Percentiles rank a stretch among this genome's conserved stretches.
These are phyloP conservation scores for Crioceris asparagi DNA, from an alignment of 2,888 invertebrate species.

Conservation along the genomic window DNA sequence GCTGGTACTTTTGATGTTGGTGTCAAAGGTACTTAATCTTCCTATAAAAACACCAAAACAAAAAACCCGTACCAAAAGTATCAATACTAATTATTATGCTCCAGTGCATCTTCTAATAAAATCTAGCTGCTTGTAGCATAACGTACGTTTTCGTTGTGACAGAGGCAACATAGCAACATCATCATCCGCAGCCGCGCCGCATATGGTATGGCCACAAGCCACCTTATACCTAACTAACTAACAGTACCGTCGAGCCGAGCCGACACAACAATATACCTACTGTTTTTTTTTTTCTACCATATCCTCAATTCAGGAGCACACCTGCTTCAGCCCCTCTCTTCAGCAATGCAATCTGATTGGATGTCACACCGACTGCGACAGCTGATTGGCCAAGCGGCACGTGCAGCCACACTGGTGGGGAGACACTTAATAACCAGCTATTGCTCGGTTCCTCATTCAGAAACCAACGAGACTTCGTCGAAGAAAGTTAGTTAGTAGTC, in stretches of 20 bases:
- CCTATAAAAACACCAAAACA: too few species aligned
- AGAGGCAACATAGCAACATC: too few species aligned
- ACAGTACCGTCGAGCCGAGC: not conserved
- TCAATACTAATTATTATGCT: too few species aligned
- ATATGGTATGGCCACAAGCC: constrained; percentile 22
- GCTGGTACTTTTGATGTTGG: too few species aligned
- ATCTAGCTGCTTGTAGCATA: too few species aligned
- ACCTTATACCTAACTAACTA: constrained; percentile 16
- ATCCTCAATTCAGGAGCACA: constrained; percentile 31
- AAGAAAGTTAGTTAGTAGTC: not conserved
- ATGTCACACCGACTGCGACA: constrained; percentile 13
- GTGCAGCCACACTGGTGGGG: constrained; percentile 32
- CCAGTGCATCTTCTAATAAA: too few species aligned
- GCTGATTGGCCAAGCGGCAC: constrained; percentile 36
- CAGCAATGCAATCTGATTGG: constrained; percentile 26
- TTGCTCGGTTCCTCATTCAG: constrained; percentile 26
- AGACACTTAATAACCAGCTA: constrained; percentile 31
- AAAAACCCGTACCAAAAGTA: too few species aligned
- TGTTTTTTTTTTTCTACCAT: too few species aligned
- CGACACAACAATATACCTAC: constrained; percentile 20
- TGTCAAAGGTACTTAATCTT: too few species aligned
- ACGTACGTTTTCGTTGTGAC: too few species aligned
- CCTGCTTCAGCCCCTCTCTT: constrained; percentile 31
- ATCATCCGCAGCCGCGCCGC: too few species aligned
- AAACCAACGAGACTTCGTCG: constrained; percentile 24